Percentiles rank a stretch among this genome's conserved stretches.
phyloP scores from a whole-genome alignment of 2,113 vertebrate genomes.

The Todiramphus chloris region DNA sequence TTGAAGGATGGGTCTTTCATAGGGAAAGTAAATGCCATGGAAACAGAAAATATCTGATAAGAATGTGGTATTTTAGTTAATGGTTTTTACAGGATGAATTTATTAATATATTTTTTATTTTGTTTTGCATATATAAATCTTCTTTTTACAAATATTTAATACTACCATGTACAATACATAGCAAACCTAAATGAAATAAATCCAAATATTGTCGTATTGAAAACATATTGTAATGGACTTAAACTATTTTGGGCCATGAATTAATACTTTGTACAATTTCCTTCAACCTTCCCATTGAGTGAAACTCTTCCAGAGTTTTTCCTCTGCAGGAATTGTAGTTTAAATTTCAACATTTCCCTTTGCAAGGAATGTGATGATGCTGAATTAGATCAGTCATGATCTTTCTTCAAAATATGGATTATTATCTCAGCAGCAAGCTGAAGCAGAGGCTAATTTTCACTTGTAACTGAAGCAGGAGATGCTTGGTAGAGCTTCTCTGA shows the following conservation, averaged over 20 bases:
- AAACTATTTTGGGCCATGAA: neutral
- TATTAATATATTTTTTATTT: neutral
- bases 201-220: neutral
- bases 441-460: neutral
- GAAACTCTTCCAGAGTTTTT: neutral
- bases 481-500: rapidly evolving
- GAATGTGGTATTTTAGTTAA: neutral
- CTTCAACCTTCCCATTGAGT: neutral
- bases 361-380: rapidly evolving
- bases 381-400: neutral
- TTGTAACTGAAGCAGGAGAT: neutral
- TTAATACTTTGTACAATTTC: neutral
- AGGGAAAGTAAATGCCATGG: neutral
- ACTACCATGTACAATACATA: neutral
- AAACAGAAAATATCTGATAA: neutral
- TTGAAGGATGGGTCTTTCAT: neutral
- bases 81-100: neutral
- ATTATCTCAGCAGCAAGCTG: neutral
- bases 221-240: neutral
- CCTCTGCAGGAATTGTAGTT: neutral
- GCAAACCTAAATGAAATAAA: neutral
- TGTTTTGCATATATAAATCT: neutral
- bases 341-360: neutral
- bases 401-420: neutral
- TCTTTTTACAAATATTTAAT: neutral